These are phyloP conservation scores for Aldrovandia affinis DNA, from an alignment of 2,797 vertebrate species.

Conservation along the genomic window DNA sequence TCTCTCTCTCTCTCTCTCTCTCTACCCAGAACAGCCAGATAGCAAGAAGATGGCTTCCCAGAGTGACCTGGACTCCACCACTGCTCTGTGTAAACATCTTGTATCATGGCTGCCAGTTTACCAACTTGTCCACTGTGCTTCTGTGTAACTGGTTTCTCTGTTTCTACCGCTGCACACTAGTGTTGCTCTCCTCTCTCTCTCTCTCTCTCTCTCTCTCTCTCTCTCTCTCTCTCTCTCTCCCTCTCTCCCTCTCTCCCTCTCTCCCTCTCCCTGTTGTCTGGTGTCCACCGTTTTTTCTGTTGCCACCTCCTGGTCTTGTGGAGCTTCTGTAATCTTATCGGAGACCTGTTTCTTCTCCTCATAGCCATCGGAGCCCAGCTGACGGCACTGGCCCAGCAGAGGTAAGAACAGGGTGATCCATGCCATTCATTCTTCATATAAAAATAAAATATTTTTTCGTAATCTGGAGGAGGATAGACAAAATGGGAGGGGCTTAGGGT, in stretches of 20 bases:
- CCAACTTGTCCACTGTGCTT: not conserved
- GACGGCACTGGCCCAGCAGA: conserved; percentile 73
- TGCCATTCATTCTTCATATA: not conserved
- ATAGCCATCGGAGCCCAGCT: conserved; percentile 72
- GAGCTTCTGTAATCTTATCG: conserved; percentile 39
- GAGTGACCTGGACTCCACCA: conserved; percentile 57
- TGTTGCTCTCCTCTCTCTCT: not conserved
- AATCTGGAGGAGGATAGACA: not conserved
- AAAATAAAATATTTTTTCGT: no score
- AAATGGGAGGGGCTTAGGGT: not conserved
- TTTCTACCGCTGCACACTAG: not conserved
- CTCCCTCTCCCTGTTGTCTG: not conserved
- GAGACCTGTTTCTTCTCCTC: conserved; percentile 30
- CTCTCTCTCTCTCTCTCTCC: not conserved
- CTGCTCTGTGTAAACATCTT: conserved; percentile 38
- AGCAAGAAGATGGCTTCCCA: conserved; percentile 80
- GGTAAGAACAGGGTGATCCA: conserved; percentile 54
- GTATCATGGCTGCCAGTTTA: not conserved
- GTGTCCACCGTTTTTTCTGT: not conserved
- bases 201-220: conserved; percentile 22
- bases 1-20: not conserved
- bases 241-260: conserved; percentile 21
- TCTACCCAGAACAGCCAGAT: conserved; percentile 73
- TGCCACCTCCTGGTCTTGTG: conserved; percentile 24
- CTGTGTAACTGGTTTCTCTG: not conserved